Base-by-base conservation (phyloP, 1,140 invertebrate species). In the Drosophila teissieri region DNA sequence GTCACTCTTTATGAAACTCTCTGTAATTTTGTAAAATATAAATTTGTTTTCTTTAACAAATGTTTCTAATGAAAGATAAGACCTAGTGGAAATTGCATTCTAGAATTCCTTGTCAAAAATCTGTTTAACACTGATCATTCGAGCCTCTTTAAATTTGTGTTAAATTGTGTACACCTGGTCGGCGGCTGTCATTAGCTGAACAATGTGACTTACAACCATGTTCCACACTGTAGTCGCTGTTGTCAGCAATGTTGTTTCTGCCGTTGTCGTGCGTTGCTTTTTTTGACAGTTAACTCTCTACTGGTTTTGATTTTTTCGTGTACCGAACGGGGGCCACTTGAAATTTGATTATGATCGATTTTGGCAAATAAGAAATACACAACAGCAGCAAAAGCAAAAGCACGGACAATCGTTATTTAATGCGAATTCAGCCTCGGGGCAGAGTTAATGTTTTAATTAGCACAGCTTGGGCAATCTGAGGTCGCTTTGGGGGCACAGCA, bases 361-460 rank as follows among this genome's bases (percentile, higher is more conserved):
- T 62, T 63, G 60, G 49, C 51, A 52, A 31, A 34, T 5, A 39
- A 39, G 11, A 39, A 39, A 4, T 14, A 31, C 48, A 68, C 54
- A 17, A n/a, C 7, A 17, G 2, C 56, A 49, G 48, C 48, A 27
- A 69, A 19, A 19, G 19, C 15, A 49, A 48, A 24, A 37, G 40
- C 45, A 40, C 15, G 31, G 67, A 19, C 48, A 67, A 67, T 12
- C 36, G n/a, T 48, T 34, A 56, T 69, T 70, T 56, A 70, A 70
- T 40, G 64, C 44, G 64, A 57, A 57, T 39, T 70, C 17, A 70
- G 67, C 67, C 67, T 72, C 68, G 44, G 65, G 64, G 19, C 36
- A 36, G 31, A 70, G 51, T 49, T 70, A 72, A 72, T 72, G 65
- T 72, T 70, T 72, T 72, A 72, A 72, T 72, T 72, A 69, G 68